Evolutionary conservation across 2,888 invertebrate genomes (phyloP).

Genomic region (Thysanoteuthis rhombus): DNA sequence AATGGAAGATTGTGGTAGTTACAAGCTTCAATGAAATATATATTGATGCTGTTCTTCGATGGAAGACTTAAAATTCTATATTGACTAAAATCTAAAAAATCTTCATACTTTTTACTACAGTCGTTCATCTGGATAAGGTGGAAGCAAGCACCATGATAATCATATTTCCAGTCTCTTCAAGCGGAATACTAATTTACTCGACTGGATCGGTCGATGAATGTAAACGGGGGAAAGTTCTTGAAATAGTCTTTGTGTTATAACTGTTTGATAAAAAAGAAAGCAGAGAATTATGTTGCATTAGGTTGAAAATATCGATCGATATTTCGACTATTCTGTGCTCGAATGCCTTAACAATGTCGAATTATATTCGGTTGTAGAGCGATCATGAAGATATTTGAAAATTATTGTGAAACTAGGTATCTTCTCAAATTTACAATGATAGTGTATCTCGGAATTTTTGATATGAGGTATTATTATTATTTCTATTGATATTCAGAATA

Average conservation of each 20-base stretch:
- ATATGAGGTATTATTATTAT: too few relatives aligned
- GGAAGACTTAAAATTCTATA: too few relatives aligned
- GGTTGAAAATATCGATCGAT: not conserved
- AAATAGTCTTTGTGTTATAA: not conserved
- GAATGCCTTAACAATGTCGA: not conserved
- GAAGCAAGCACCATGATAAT: not conserved
- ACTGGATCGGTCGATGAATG: not conserved
- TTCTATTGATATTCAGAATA: too few relatives aligned
- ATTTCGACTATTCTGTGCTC: not conserved
- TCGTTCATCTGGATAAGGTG: not conserved
- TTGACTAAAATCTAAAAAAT: too few relatives aligned
- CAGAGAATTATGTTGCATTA: not conserved
- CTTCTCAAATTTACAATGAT: too few relatives aligned
- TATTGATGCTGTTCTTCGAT: too few relatives aligned
- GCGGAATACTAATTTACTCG: not conserved
- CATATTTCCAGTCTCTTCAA: not conserved
- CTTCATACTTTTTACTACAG: too few relatives aligned
- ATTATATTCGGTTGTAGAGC: not conserved
- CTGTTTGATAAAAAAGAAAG: not conserved
- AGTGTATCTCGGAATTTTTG: too few relatives aligned
- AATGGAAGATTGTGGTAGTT: too few relatives aligned
- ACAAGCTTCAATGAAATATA: too few relatives aligned
- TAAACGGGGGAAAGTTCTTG: not conserved
- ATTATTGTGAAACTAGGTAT: too few relatives aligned
- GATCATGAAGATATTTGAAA: too few relatives aligned